Evolutionary conservation across 2,888 invertebrate species (phyloP).

Genomic region (Phengaris alcon): DNA sequence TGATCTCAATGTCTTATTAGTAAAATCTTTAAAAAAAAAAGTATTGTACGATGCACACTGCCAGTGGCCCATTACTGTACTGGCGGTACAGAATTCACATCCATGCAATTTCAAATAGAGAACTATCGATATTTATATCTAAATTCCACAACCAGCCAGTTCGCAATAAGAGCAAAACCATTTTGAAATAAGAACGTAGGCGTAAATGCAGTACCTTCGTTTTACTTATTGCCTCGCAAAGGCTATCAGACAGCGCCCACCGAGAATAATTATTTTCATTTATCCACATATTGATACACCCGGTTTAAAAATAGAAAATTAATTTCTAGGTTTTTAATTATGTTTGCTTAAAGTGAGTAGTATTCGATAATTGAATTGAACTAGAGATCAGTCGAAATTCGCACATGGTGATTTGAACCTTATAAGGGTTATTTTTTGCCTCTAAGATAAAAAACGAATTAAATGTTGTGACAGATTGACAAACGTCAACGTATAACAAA

Average conservation of each 20-base stretch:
- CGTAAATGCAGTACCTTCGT: constrained; percentile 14
- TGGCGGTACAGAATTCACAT: too few relatives aligned
- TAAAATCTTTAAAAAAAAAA: too few relatives aligned
- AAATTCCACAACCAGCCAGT: constrained; percentile 13
- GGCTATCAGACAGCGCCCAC: not conserved
- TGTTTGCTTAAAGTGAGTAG: not conserved
- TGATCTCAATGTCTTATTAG: too few relatives aligned
- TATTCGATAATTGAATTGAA: not conserved
- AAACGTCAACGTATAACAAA: too few relatives aligned
- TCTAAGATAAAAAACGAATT: too few relatives aligned
- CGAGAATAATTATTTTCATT: constrained; percentile 13
- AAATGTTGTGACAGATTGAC: too few relatives aligned
- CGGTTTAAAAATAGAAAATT: not conserved
- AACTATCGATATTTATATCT: not conserved
- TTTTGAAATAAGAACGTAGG: constrained; percentile 26
- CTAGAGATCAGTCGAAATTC: too few relatives aligned
- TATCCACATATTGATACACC: not conserved
- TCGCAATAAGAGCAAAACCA: constrained; percentile 21
- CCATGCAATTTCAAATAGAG: not conserved
- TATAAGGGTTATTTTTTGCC: too few relatives aligned
- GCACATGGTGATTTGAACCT: too few relatives aligned
- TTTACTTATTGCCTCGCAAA: constrained; percentile 11
- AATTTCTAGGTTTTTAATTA: not conserved
- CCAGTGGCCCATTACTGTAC: too few relatives aligned
- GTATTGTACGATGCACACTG: too few relatives aligned